Evolutionary conservation across 2,113 vertebrate genomes (phyloP).

Genomic region (Myotis yumanensis): DNA sequence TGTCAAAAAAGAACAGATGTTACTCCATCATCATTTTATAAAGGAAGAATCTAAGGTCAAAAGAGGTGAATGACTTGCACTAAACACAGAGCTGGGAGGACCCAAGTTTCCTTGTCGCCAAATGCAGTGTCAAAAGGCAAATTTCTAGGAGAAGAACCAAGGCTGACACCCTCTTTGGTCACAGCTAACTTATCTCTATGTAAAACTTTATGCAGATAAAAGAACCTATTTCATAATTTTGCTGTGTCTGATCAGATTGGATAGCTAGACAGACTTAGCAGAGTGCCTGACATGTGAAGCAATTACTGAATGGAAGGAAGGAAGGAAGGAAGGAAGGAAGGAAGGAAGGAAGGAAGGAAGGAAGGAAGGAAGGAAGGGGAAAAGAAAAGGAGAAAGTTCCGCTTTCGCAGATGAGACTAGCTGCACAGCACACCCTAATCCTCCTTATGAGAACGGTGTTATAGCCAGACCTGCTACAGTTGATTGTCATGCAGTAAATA

Average conservation of each 20-base stretch:
- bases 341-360: neutral
- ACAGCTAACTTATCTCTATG: neutral
- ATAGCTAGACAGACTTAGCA: neutral
- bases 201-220: neutral
- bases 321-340: neutral
- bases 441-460: neutral
- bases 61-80: neutral
- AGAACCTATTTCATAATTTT: neutral
- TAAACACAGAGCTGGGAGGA: neutral
- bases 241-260: neutral
- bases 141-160: neutral
- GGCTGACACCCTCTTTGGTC: neutral
- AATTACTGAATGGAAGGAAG: neutral
- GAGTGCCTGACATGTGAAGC: neutral
- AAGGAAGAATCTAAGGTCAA: constrained; percentile 1
- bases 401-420: neutral
- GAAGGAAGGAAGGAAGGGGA: neutral
- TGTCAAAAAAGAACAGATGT: neutral
- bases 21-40: neutral
- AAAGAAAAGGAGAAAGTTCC: neutral
- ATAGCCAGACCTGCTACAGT: neutral
- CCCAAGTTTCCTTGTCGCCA: neutral
- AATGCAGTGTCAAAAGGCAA: neutral
- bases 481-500: neutral
- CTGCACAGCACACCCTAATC: neutral